Percentiles rank a stretch among this genome's conserved stretches.
Conservation (phyloP, 92 coral and sea anemone genomes). For the Desmophyllum pertusum region DNA sequence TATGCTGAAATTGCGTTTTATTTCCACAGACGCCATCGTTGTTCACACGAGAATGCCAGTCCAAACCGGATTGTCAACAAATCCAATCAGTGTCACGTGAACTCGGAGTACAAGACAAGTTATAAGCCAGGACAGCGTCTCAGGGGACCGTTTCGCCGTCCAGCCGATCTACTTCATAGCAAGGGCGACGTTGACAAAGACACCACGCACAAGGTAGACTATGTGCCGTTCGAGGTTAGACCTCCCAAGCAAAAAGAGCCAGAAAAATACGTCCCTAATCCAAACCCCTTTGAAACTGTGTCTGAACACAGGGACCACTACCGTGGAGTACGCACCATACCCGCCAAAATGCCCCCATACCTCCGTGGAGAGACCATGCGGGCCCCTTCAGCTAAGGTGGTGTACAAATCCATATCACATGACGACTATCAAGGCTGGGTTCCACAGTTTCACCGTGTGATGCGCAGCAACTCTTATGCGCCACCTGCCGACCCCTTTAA, state of each 20-base stretch:
- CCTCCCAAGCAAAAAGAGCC: constrained; percentile 86
- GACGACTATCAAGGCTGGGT: constrained; percentile 85
- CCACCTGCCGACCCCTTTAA: constrained; percentile 88
- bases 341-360: constrained; percentile 91
- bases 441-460: constrained; percentile 63
- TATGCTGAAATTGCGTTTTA: neutral
- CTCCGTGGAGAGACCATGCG: constrained; percentile 91
- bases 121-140: constrained; percentile 68
- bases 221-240: constrained; percentile 67
- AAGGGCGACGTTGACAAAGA: constrained; percentile 72
- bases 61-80: constrained; percentile 92
- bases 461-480: constrained; percentile 75
- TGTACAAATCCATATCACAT: constrained; percentile 84
- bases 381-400: constrained; percentile 86
- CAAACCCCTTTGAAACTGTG: constrained; percentile 81
- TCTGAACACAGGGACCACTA: constrained; percentile 93
- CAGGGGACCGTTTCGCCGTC: constrained; percentile 90
- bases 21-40: constrained; percentile 87
- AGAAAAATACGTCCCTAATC: constrained; percentile 91
- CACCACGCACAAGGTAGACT: constrained; percentile 83
- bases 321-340: constrained; percentile 65
- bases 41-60: constrained; percentile 83
- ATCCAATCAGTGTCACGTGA: constrained; percentile 72
- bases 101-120: constrained; percentile 78
- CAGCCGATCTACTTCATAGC: constrained; percentile 79